Base-by-base conservation (phyloP, 37 sponge, comb jelly and placozoan species). In the Halisarca cf. caerulea region DNA sequence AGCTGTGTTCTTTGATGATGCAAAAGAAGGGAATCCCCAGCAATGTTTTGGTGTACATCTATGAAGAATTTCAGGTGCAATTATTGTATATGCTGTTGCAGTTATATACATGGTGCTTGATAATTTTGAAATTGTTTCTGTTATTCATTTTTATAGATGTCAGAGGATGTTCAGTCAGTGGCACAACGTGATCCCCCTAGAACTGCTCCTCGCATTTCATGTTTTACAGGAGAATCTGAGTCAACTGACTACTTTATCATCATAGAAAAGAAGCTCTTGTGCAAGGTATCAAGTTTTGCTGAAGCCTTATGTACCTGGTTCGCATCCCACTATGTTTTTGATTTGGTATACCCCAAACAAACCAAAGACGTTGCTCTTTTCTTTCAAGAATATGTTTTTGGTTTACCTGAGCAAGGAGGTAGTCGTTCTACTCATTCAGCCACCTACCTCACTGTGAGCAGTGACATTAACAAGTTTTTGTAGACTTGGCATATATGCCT, bases 341-440 rank as follows among this genome's bases (percentile, higher is more conserved):
- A 45, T 44, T 34, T 78, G 23, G 7, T 53, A 36, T 72, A 72
- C 42, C 28, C 30, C n/a, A 23, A 44, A 23, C 51, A 42, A 51
- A 18, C 21, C 36, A 47, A 28, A 18, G 55, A 53, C 23, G 23
- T 78, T 8, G 53, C 79, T n/a, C 79, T 78, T 51, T 78, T 78
- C 57, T 78, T 78, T 28, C 79, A 78, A n/a, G 79, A 78, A 42
- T 78, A 20, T 51, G 79, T 45, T 43, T 78, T 78, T 42, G 79
- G 42, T 36, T 47, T 78, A 3, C 55, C 79, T 78, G 79, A 71
- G 41, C 37, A 71, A 37, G 8, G 40, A 5, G 32, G 41, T 9
- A 37, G 40, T 37, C 73, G 41, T 33, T 35, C 20, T 71, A 62
- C 64, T 62, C 64, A 62, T 62, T 62, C 64, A 47, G 64, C 64